Conservation (phyloP, 64 coral and sea anemone genomes). For the Cladopsammia gracilis region DNA sequence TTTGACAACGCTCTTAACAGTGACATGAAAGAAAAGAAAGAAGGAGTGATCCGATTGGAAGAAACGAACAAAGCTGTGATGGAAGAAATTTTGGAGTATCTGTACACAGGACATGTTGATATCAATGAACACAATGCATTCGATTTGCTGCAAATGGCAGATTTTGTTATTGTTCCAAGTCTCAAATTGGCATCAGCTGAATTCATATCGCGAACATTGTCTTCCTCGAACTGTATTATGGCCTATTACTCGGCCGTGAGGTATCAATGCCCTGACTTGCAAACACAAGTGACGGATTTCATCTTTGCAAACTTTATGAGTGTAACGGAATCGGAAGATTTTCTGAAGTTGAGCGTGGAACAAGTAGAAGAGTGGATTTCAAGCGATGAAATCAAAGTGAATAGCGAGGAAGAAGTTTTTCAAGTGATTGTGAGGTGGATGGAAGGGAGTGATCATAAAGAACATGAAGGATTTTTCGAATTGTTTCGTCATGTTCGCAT, state of each 20-base stretch:
- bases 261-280: constrained; percentile 16
- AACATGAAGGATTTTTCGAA: constrained; percentile 8
- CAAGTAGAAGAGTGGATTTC: constrained; percentile 25
- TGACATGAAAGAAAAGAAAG: constrained; percentile 20
- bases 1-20: no score
- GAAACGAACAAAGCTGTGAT: constrained; percentile 8
- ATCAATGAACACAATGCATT: constrained; percentile 32
- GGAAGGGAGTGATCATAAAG: background rate
- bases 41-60: constrained; percentile 35
- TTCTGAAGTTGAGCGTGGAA: constrained; percentile 19
- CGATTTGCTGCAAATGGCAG: constrained; percentile 26
- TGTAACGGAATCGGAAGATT: constrained; percentile 21
- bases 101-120: constrained; percentile 55
- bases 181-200: constrained; percentile 13
- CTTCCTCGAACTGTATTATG: constrained; percentile 3
- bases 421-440: constrained; percentile 48
- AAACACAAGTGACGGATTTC: background rate
- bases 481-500: constrained; percentile 37
- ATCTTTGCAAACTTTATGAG: constrained; percentile 6
- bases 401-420: constrained; percentile 32
- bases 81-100: constrained; percentile 53
- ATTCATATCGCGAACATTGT: constrained; percentile 18
- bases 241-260: background rate
- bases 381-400: constrained; percentile 34
- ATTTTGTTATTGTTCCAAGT: constrained; percentile 1